Conservation (phyloP, 2,797 vertebrate species). For the Hydrocynus forskahlii region DNA sequence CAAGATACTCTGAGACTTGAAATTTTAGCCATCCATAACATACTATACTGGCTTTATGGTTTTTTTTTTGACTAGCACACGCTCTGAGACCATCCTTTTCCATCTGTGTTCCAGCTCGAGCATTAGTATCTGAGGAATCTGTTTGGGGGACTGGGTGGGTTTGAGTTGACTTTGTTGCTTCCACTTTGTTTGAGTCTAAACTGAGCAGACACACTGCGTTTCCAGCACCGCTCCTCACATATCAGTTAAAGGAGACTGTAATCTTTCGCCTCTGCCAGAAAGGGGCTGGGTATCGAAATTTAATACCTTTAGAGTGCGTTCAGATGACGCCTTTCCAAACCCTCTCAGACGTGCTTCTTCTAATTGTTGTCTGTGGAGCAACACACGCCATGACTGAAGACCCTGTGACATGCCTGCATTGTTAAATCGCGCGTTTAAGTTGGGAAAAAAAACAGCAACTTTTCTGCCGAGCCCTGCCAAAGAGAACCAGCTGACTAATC, state of each 20-base stretch:
- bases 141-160: not conserved
- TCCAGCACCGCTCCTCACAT: not conserved
- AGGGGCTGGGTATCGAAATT: no score
- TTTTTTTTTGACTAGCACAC: slow-evolving; percentile 3
- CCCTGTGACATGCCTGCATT: no score
- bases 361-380: no score
- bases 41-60: not conserved
- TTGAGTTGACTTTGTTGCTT: not conserved
- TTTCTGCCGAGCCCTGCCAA: no score
- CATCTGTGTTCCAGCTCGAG: not conserved
- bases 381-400: no score
- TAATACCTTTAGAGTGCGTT: no score
- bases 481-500: no score
- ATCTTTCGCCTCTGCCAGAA: not conserved
- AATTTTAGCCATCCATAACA: slow-evolving; percentile 26
- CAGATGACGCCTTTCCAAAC: no score
- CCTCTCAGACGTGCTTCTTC: no score
- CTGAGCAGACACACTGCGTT: not conserved
- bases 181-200: not conserved
- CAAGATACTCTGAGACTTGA: slow-evolving; percentile 35
- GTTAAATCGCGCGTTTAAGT: no score
- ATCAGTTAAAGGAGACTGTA: slow-evolving; percentile 50
- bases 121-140: slow-evolving; percentile 17
- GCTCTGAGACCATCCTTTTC: slow-evolving; percentile 15
- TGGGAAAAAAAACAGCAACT: no score